Conservation (phyloP, 1,140 invertebrate species). For the Apis cerana region DNA sequence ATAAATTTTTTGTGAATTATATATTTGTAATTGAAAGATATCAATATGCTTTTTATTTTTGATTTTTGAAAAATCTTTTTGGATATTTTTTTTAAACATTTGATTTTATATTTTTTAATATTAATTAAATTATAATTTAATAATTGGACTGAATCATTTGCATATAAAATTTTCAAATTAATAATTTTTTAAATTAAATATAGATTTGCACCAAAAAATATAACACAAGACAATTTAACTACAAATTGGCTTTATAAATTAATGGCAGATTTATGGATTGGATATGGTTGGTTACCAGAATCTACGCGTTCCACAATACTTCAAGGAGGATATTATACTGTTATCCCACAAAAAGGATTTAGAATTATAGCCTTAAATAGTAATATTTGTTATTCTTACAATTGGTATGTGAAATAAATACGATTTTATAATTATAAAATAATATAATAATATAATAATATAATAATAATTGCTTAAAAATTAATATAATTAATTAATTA, state of each 20-base stretch:
- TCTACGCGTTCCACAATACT: constrained; percentile 84
- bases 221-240: constrained; percentile 80
- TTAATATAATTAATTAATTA: too few species aligned
- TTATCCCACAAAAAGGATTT: constrained; percentile 84
- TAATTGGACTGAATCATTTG: too few species aligned
- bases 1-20: too few species aligned
- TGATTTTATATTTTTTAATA: too few species aligned
- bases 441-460: not conserved
- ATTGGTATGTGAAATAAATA: constrained; percentile 84
- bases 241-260: constrained; percentile 87
- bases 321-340: constrained; percentile 87
- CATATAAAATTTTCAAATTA: not conserved
- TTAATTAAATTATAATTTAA: too few species aligned
- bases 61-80: too few species aligned
- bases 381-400: constrained; percentile 87
- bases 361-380: constrained; percentile 88
- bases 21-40: too few species aligned
- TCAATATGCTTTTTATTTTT: too few species aligned
- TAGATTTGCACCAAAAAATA: constrained; percentile 82
- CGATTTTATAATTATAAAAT: not conserved
- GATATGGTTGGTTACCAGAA: constrained; percentile 83
- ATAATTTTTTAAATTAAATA: constrained; percentile 43
- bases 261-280: constrained; percentile 84
- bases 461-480: not conserved
- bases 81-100: too few species aligned